Base-by-base conservation (phyloP, 2,113 vertebrate genomes). In the Zosterops hypoxanthus region DNA sequence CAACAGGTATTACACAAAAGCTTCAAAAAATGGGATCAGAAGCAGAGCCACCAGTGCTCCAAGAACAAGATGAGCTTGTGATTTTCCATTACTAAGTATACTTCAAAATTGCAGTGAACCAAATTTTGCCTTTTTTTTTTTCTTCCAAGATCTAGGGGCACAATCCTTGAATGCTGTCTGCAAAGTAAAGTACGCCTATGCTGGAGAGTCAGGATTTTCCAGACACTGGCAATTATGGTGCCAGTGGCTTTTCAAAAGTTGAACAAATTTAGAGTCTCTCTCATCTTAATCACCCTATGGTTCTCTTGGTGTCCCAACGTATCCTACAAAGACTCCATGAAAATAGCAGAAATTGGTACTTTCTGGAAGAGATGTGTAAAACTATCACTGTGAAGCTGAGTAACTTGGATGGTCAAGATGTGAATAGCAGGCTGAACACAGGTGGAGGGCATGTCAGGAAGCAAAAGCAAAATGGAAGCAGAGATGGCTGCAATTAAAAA, bases 381-480 rank as follows among this genome's bases (percentile, higher is more conserved):
- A 86, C 23, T 21, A 44, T 90, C 19, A 52, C 0, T 39, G 20
- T 17, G 42, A 93, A 47, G 55, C 0, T 88, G 46, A 88, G 26
- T 59, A 85, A 90, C 20, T 41, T 36, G 50, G 16, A 86, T 64
- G 68, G 63, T 24, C 42, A 86, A 85, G 60, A 59, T 55, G 52
- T 18, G 44, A 76, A 86, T 24, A 84, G 52, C 31, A 82, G 57
- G 36, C 20, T 71, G 44, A n/a, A 82, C 9, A 31, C 0, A 79
- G 24, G 56, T 57, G 23, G 36, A 91, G 8, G 33, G 23, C 85
- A 78, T 26, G 59, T 69, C 47, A 88, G 28, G 39, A 90, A 73
- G 56, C 14, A 82, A 93, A 89, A 88, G 63, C n/a, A 61, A 91
- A 90, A 83, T 26, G 49, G 60, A 84, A 95, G 77, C 41, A 92